Percentiles rank a stretch among this genome's conserved stretches.
These are phyloP conservation scores for Danionella dracula DNA, from an alignment of 2,797 vertebrate species.

Conservation along the genomic window DNA sequence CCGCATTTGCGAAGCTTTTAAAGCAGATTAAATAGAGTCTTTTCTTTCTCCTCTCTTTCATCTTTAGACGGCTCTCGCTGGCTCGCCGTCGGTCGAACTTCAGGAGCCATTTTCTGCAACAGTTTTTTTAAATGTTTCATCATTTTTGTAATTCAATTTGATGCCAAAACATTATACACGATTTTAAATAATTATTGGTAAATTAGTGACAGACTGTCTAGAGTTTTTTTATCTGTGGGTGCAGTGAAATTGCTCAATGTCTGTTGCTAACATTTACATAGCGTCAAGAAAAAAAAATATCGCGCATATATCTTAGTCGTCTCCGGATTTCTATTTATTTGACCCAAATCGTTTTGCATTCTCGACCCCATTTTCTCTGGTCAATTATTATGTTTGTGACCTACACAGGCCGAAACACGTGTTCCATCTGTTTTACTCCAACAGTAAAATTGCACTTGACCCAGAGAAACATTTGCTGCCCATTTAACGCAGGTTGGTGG, in stretches of 20 bases:
- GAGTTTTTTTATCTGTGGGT: no score
- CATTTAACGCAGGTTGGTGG: neutral
- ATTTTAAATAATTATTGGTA: neutral
- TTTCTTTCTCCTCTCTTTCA: slow-evolving; percentile 99
- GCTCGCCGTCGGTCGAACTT: slow-evolving; percentile 90
- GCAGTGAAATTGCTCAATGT: no score
- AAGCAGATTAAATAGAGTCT: slow-evolving; percentile 99
- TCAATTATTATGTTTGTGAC: no score
- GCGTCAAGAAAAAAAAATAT: no score
- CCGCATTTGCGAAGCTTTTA: slow-evolving; percentile 96
- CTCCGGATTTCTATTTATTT: no score
- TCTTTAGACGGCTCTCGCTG: slow-evolving; percentile 93
- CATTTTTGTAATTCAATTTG: slow-evolving; percentile 33
- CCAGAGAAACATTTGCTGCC: neutral
- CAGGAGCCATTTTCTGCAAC: slow-evolving; percentile 69
- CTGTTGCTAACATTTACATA: no score
- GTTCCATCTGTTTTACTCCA: neutral
- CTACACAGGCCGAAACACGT: no score
- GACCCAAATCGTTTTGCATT: no score
- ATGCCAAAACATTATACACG: slow-evolving; percentile 40
- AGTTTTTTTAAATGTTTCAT: slow-evolving; percentile 50
- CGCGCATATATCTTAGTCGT: no score
- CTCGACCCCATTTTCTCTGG: no score
- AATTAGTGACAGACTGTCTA: no score
- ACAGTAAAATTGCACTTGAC: neutral